phyloP scores from a whole-genome alignment of 2,797 vertebrate species.

The Melanotaenia trifasciata region DNA sequence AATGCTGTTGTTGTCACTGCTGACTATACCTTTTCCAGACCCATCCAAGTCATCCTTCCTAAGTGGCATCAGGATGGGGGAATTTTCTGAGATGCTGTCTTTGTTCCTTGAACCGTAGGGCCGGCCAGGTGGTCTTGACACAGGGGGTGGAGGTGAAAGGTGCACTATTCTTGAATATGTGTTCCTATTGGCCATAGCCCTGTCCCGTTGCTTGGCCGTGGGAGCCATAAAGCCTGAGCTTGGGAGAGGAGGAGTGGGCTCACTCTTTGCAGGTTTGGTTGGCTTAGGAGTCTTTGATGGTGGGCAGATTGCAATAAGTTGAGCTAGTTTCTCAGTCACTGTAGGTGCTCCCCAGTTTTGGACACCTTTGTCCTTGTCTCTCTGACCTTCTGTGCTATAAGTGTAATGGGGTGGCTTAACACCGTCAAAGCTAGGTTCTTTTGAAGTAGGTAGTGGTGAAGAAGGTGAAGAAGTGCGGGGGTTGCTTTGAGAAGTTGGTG shows the following conservation, averaged over 20 bases:
- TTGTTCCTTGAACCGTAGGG: constrained; percentile 85
- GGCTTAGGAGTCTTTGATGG: constrained; percentile 94
- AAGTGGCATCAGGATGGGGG: constrained; percentile 47
- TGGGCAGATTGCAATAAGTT: constrained; percentile 96
- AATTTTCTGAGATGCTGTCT: constrained; percentile 80
- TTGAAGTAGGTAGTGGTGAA: constrained; percentile 62
- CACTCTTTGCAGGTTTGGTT: constrained; percentile 83
- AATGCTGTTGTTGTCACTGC: constrained; percentile 54
- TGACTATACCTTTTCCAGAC: constrained; percentile 70
- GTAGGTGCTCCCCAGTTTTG: constrained; percentile 91
- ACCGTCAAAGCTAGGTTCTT: constrained; percentile 77
- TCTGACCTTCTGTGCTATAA: constrained; percentile 74
- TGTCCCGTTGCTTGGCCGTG: constrained; percentile 84
- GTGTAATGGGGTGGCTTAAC: constrained; percentile 79
- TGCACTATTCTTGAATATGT: constrained; percentile 84
- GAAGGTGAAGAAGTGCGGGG: constrained; percentile 71
- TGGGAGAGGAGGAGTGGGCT: constrained; percentile 68
- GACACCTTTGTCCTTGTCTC: constrained; percentile 87
- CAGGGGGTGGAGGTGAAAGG: constrained; percentile 81
- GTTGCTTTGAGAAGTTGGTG: constrained; percentile 67
- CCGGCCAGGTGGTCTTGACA: constrained; percentile 85
- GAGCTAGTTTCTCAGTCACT: constrained; percentile 95
- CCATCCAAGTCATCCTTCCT: constrained; percentile 80
- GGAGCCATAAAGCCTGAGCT: constrained; percentile 84
- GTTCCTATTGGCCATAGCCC: constrained; percentile 84